Evolutionary conservation across 2,113 vertebrate genomes (phyloP).

Genomic region (human (Homo sapiens)): GRCh38 chr16:29592501-29593000

Average conservation of each 20-base stretch:
- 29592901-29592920: neutral
- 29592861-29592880: neutral
- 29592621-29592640: neutral
- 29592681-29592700: neutral
- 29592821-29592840: neutral
- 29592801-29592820: conserved; percentile 31
- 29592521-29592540: too few species aligned
- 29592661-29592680: neutral
- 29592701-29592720: neutral
- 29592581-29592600: conserved; percentile 5
- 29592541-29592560: too few species aligned
- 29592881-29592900: conserved; percentile 43
- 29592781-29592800: conserved; percentile 28
- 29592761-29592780: conserved; percentile 23
- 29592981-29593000: neutral
- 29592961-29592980: neutral
- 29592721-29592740: neutral
- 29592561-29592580: neutral
- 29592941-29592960: conserved; percentile 13
- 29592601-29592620: neutral
- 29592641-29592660: conserved; percentile 9
- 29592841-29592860: neutral
- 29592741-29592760: conserved; percentile 9
- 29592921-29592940: neutral
- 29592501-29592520: too few species aligned